These are phyloP conservation scores for Nyctalus aviator DNA, from an alignment of 2,797 vertebrate species.

Conservation along the genomic window DNA sequence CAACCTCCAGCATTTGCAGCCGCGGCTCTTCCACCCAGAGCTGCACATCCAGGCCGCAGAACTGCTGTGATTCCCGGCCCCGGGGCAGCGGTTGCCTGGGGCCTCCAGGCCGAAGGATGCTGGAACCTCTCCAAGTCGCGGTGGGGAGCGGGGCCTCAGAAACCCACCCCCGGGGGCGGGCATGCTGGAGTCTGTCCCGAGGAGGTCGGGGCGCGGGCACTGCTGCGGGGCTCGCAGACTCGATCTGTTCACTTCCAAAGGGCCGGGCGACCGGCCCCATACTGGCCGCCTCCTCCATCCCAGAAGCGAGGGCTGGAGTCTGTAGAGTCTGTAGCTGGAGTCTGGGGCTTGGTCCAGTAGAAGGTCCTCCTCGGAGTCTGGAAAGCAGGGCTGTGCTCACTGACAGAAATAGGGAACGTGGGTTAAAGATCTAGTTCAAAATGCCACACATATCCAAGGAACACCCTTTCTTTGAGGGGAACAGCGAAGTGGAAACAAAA, in stretches of 20 bases:
- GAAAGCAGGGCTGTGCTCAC: not conserved
- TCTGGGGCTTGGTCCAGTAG: not conserved
- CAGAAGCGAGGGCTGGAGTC: not conserved
- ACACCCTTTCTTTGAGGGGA: constrained; percentile 45
- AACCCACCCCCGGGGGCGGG: no score
- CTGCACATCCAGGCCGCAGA: not conserved
- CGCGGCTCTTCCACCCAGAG: not conserved
- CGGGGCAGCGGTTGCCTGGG: not conserved
- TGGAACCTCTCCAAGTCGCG: not conserved
- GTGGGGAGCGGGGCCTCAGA: not conserved
- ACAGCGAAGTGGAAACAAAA: not conserved
- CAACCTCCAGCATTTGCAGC: not conserved
- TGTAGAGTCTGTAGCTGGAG: no score
- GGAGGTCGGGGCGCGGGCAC: not conserved
- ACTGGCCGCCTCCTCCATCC: not conserved
- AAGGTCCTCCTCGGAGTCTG: not conserved
- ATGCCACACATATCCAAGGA: not conserved
- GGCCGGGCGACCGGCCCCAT: not conserved
- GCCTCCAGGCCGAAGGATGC: not conserved
- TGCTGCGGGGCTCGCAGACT: not conserved
- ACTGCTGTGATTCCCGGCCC: not conserved
- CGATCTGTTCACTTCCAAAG: not conserved
- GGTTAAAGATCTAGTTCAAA: not conserved
- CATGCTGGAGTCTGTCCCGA: not conserved
- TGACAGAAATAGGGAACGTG: not conserved